Evolutionary conservation across 2,888 invertebrate species (phyloP).

Genomic region (Carabus problematicus): DNA sequence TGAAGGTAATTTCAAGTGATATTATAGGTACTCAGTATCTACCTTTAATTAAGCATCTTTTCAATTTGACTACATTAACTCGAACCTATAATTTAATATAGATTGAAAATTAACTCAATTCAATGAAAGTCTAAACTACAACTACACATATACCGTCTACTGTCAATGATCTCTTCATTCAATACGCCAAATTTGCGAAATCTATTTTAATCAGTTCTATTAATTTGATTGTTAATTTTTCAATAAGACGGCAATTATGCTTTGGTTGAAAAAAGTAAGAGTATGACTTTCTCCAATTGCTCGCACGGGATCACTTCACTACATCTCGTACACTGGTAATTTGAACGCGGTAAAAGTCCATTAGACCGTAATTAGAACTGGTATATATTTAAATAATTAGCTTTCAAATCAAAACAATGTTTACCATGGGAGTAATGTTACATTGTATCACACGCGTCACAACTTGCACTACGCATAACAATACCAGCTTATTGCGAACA

Average conservation of each 20-base stretch:
- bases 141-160: no score
- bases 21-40: no score
- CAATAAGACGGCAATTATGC: slow-evolving; percentile 13
- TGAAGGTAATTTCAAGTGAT: no score
- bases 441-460: neutral
- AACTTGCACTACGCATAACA: no score
- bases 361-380: slow-evolving; percentile 35
- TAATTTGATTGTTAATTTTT: slow-evolving; percentile 20
- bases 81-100: no score
- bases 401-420: slow-evolving; percentile 31
- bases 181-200: no score
- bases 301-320: slow-evolving; percentile 24
- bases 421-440: neutral
- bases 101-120: no score
- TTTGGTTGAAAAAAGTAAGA: slow-evolving; percentile 34
- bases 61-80: no score
- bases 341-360: slow-evolving; percentile 33
- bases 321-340: slow-evolving; percentile 8
- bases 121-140: no score
- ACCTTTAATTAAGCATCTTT: no score
- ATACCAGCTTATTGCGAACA: no score
- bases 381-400: slow-evolving; percentile 37
- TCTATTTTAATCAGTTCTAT: slow-evolving; percentile 3
- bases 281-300: slow-evolving; percentile 32
- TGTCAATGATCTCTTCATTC: no score